Percentiles rank a stretch among this genome's conserved stretches.
phyloP scores from a whole-genome alignment of 2,797 vertebrate species.

The Lepilemur ruficaudatus region DNA sequence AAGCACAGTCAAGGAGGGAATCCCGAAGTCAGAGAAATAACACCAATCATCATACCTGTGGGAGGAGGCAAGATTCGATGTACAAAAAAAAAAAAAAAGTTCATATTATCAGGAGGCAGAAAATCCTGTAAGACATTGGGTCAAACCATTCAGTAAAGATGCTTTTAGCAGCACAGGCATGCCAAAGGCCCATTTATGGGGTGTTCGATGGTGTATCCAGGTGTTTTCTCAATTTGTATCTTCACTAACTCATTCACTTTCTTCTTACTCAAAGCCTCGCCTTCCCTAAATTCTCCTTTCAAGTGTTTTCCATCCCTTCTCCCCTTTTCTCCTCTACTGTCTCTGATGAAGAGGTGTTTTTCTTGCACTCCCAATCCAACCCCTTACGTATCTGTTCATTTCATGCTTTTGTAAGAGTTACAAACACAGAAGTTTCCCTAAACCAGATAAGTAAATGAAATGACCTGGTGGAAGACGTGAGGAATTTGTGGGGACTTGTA shows the following conservation, averaged over 20 bases:
- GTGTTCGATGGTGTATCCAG: background rate
- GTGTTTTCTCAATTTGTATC: background rate
- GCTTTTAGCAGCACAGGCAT: rapidly evolving
- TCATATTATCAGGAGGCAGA: background rate
- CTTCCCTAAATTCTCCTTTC: background rate
- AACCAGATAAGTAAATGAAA: background rate
- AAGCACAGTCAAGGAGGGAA: too few relatives aligned
- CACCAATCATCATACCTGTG: background rate
- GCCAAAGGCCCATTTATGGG: rapidly evolving
- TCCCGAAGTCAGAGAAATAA: background rate
- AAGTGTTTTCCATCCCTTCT: background rate
- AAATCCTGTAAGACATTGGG: background rate
- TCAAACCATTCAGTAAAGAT: background rate
- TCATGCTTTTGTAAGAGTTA: background rate
- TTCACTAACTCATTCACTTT: background rate
- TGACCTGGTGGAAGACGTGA: background rate
- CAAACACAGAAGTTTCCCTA: background rate
- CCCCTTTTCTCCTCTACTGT: background rate
- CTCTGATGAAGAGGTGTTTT: background rate
- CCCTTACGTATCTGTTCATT: background rate
- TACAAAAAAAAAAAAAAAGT: too few relatives aligned
- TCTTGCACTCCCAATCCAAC: background rate
- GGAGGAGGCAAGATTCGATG: background rate
- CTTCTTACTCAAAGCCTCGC: background rate
- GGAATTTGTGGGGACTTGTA: background rate